Evolutionary conservation across 2,888 invertebrate genomes (phyloP), one percentile per base, ranked within the genome.

Genomic region (Drosophila putrida): DNA sequence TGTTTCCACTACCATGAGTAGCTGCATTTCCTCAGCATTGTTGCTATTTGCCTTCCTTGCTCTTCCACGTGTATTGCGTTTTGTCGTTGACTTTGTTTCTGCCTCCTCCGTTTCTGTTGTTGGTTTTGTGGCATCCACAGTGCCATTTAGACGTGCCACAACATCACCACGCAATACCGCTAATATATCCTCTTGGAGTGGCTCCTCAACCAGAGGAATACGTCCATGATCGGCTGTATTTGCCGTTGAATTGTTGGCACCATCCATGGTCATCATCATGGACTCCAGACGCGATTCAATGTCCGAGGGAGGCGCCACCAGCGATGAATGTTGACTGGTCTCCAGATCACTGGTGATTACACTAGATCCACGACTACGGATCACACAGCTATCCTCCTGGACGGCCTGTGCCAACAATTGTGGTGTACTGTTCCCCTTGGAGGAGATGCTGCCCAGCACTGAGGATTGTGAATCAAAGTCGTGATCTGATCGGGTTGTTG

Each of bases 401-500:
- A 90, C 86, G 4, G 88, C 88, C 61, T 91, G 91, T 1, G 90
- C 85, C 38, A 90, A 71, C 10, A 85, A 82, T 44, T 90, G 85
- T 4, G 91, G 91, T n/a, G 91, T 92, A 58, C 92, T 92, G 64
- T 91, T 89, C 6, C 91, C 92, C 71, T 93, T 93, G 10, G 93
- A 93, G 1, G 92, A 92, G 61, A 92, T 90, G 82, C 93, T 93
- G 53, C 93, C 93, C 53, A 93, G 75, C 58, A 93, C 91, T 39
- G 93, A 93, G 0, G 93, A 93, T 58, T 93, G 90, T 1, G 92
- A 93, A 64, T 93, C 92, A 28, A 93, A 92, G 65, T 92, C 92
- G 59, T 90, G 90, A 38, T 93, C 92, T 3, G 92, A 91, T 20
- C 94, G 93, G 43, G 94, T 94, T 50, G 94, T 93, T 0, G 92